Evolutionary conservation across 2,797 vertebrate species (phyloP).

Genomic region (Cryptoblepharus egeriae): DNA sequence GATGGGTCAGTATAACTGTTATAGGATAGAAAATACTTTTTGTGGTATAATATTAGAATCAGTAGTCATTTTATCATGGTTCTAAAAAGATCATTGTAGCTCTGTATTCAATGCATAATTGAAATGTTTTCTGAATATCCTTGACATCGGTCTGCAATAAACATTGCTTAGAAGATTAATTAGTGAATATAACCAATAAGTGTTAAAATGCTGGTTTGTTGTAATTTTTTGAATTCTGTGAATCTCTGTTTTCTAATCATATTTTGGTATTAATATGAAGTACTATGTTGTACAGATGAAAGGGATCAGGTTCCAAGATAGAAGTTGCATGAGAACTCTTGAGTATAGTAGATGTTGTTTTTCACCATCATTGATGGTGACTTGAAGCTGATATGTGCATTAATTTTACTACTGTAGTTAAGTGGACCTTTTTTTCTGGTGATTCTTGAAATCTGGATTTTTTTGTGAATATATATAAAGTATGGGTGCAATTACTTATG

Average conservation of each 20-base stretch:
- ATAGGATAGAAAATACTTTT: not conserved
- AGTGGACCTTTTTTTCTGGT: not conserved
- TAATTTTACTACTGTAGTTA: not conserved
- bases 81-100: not conserved
- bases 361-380: not conserved
- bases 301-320: not conserved
- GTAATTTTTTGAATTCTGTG: not conserved
- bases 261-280: not conserved
- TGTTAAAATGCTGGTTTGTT: not conserved
- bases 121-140: not conserved
- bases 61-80: not conserved
- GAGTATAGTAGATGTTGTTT: not conserved
- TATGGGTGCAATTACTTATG: not conserved
- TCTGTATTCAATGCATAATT: not conserved
- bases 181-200: not conserved
- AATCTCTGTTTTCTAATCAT: not conserved
- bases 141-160: not conserved
- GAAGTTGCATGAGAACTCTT: not conserved
- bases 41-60: not conserved
- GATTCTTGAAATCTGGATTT: not conserved
- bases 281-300: not conserved
- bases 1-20: not conserved
- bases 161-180: not conserved
- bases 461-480: not conserved
- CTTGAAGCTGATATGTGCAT: not conserved